Evolutionary conservation across 2,888 invertebrate species (phyloP), one percentile per base, ranked within the genome.

Genomic region (Baronia brevicornis): DNA sequence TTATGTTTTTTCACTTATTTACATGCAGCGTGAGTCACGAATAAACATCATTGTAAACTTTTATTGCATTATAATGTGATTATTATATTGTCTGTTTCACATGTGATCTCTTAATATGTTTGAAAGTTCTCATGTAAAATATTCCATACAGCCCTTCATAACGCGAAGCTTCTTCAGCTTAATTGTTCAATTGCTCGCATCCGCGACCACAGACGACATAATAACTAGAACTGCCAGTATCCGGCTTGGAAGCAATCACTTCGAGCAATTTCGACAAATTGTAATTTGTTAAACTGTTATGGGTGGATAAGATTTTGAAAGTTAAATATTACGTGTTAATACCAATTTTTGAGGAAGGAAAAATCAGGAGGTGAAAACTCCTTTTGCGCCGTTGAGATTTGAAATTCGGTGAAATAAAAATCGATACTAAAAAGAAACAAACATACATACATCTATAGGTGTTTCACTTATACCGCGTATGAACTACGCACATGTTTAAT

Each of bases 101-200:
- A 15, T 30, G 22, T 14, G 21, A 17, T 15, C 12, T 14, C 15
- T 6, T 10, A 13, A 27, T 41, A 38, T 39, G 21, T n/a, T n/a
- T n/a, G n/a, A n/a, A n/a, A n/a, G n/a, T n/a, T n/a, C n/a, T n/a
- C n/a, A n/a, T n/a, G 10, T 20, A 34, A 28, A 21, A 17, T 22
- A 17, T 30, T 18, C 8, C 30, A 35, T 35, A 3, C 21, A 12
- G 18, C 35, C 26, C 26, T 22, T 22, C 33, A 22, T n/a, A 20
- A 19, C 6, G 12, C 41, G 39, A 42, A 39, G 44, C 55, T 53
- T 61, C 63, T 63, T 59, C 53, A 46, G 46, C 59, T 55, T 69
- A 77, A 77, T 74, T 68, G 60, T 60, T 77, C 75, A 80, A 79
- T 79, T 79, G 79, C 58, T 52, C 51, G 56, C 73, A 75, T 80